Percentiles rank a stretch among this genome's conserved stretches.
These are phyloP conservation scores for Heliconius hewitsoni DNA, from an alignment of 1,140 invertebrate species.

Conservation along the genomic window DNA sequence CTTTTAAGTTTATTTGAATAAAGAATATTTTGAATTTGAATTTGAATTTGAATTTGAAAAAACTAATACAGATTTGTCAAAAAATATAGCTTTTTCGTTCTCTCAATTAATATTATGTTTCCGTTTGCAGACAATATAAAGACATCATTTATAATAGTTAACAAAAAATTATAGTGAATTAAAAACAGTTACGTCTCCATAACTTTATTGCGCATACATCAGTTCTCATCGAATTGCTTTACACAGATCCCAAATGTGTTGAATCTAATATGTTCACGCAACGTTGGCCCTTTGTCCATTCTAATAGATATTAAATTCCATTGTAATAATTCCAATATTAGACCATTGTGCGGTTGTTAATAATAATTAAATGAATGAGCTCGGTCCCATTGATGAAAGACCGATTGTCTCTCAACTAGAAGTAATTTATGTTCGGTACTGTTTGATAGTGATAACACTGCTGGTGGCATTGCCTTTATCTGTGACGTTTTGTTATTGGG, in stretches of 20 bases:
- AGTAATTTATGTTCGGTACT: slow-evolving; percentile 52
- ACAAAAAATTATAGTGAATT: background rate
- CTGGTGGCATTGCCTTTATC: slow-evolving; percentile 43
- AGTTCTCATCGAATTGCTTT: slow-evolving; percentile 38
- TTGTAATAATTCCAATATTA: slow-evolving; percentile 27
- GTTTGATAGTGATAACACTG: slow-evolving; percentile 51
- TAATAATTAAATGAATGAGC: slow-evolving; percentile 62
- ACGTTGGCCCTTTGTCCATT: slow-evolving; percentile 14
- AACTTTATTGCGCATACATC: slow-evolving; percentile 16
- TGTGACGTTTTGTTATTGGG: slow-evolving; percentile 6
- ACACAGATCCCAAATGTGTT: slow-evolving; percentile 24
- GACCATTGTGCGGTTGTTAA: slow-evolving; percentile 39
- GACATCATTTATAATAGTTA: background rate
- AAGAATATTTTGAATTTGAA: too few species aligned
- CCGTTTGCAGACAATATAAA: background rate
- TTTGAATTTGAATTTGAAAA: too few species aligned
- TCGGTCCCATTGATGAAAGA: slow-evolving; percentile 60
- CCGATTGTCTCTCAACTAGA: slow-evolving; percentile 57
- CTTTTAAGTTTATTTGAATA: too few species aligned
- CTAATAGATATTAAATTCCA: slow-evolving; percentile 35
- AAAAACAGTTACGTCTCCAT: slow-evolving; percentile 32
- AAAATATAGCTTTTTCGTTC: too few species aligned
- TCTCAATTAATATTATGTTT: background rate
- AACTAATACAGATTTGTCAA: too few species aligned
- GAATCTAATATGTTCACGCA: slow-evolving; percentile 20